Evolutionary conservation across 1,140 invertebrate species (phyloP).

Genomic region (Gonatopus flavifemur): DNA sequence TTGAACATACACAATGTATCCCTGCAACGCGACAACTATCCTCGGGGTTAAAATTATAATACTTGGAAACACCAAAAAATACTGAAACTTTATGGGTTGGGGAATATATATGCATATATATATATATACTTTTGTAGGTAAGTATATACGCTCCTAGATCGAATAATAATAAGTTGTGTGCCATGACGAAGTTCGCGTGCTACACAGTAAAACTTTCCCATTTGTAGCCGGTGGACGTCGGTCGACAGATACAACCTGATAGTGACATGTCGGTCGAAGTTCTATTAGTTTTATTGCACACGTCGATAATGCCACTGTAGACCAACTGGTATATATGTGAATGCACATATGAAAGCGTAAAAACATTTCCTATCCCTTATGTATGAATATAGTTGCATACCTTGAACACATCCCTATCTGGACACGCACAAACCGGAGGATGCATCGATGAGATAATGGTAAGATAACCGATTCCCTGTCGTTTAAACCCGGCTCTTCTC

Average conservation of each 20-base stretch:
- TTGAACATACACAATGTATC: no score
- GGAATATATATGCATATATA: no score
- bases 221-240: conserved; percentile 28
- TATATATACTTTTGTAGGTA: no score
- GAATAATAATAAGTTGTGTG: conserved; percentile 27
- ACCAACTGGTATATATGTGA: not conserved
- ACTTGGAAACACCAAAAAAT: no score
- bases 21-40: no score
- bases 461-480: conserved; percentile 25
- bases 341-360: not conserved
- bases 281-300: conserved; percentile 37
- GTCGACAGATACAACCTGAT: conserved; percentile 40
- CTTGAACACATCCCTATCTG: conserved; percentile 28
- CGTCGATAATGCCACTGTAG: conserved; percentile 32
- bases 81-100: no score
- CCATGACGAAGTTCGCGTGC: conserved; percentile 34
- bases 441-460: conserved; percentile 29
- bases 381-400: conserved; percentile 1
- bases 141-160: no score
- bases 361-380: conserved; percentile 1
- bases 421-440: conserved; percentile 21
- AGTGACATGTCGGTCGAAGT: conserved; percentile 30
- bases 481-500: conserved; percentile 11
- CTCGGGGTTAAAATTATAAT: no score
- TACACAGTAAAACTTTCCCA: conserved; percentile 37